Percentiles rank a stretch among this genome's conserved stretches.
phyloP scores from a whole-genome alignment of 1,140 invertebrate genomes.

The Acromyrmex echinatior region DNA sequence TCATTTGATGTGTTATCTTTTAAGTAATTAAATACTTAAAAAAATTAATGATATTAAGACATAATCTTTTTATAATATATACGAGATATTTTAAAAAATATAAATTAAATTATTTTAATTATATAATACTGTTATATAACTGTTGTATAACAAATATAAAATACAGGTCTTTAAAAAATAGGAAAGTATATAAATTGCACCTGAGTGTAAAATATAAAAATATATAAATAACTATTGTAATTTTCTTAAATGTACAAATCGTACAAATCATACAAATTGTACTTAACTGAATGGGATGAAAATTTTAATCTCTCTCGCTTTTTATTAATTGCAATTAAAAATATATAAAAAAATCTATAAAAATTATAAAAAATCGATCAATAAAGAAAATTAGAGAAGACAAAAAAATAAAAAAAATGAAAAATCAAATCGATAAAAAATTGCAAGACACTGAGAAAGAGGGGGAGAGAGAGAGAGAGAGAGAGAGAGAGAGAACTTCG shows the following conservation, averaged over 20 bases:
- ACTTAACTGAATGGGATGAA: background rate
- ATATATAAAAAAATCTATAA: background rate
- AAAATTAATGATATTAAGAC: background rate
- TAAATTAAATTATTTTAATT: background rate
- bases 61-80: background rate
- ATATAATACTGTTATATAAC: background rate
- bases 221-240: background rate
- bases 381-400: constrained; percentile 31
- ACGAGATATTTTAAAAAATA: background rate
- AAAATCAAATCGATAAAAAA: constrained; percentile 29
- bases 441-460: background rate
- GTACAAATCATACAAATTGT: background rate
- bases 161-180: background rate
- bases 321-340: constrained; percentile 33
- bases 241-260: background rate
- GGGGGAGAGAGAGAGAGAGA: background rate
- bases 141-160: background rate
- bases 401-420: background rate
- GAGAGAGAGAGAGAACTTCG: constrained; percentile 22
- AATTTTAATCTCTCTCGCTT: background rate
- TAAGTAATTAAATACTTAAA: background rate
- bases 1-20: background rate
- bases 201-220: background rate
- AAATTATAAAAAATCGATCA: background rate
- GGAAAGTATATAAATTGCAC: background rate